phyloP scores from a whole-genome alignment of 2,797 vertebrate genomes.

The Brotula barbata region DNA sequence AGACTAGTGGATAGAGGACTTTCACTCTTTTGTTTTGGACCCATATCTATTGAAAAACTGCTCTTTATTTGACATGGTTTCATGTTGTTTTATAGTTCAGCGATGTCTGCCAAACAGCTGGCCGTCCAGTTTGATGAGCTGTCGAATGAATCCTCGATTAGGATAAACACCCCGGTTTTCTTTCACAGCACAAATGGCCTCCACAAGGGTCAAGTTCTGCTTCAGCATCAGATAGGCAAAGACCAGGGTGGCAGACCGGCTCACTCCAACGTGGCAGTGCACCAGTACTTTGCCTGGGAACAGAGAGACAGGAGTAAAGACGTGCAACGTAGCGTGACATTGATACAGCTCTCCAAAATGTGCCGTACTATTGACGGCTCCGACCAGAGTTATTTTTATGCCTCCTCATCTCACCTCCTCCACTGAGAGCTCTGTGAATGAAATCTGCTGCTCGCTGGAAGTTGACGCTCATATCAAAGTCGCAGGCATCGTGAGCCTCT shows the following conservation, averaged over 20 bases:
- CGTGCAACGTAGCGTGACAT: background rate
- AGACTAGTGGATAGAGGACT: too few species aligned
- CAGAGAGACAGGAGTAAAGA: constrained; percentile 2
- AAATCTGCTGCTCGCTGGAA: constrained; percentile 88
- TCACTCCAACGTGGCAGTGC: constrained; percentile 93
- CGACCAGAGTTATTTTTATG: background rate
- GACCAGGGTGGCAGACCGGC: constrained; percentile 91
- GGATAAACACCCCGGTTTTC: constrained; percentile 89
- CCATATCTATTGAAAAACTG: too few species aligned
- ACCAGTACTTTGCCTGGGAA: constrained; percentile 88
- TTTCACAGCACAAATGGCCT: constrained; percentile 93
- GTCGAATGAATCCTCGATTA: constrained; percentile 90
- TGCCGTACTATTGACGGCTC: too few species aligned
- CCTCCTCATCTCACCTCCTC: constrained; percentile 70
- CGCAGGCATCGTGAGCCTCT: constrained; percentile 84
- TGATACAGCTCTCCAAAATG: too few species aligned
- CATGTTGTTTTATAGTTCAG: constrained; percentile 27
- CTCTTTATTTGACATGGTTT: background rate
- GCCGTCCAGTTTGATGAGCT: constrained; percentile 86
- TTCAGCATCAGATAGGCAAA: constrained; percentile 95
- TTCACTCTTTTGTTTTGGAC: too few species aligned
- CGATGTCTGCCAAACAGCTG: constrained; percentile 76
- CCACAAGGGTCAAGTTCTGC: constrained; percentile 87
- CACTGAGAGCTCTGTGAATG: constrained; percentile 85
- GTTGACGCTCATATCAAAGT: constrained; percentile 90